A percentile compares a stretch with the other conserved stretches of the same genome.
Conservation (phyloP, 2,888 invertebrate species). For the Phlogophora meticulosa region DNA sequence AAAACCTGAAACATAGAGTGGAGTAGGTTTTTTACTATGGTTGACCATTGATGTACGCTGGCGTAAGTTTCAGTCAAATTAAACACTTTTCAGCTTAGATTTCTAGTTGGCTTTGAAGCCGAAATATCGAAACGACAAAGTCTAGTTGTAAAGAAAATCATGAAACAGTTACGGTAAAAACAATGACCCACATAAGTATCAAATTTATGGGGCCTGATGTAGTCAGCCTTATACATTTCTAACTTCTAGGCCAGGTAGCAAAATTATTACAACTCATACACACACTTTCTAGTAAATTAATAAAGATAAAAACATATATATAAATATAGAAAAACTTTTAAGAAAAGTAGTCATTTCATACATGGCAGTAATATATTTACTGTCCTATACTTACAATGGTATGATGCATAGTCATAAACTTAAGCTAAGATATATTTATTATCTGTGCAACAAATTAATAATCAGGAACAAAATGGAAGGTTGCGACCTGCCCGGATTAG, state of each 20-base stretch:
- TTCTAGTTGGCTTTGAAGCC: background rate
- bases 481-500: no score
- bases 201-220: background rate
- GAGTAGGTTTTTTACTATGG: background rate
- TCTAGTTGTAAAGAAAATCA: background rate
- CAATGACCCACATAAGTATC: background rate
- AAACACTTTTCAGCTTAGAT: no score
- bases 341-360: no score
- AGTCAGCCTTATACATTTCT: background rate
- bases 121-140: background rate
- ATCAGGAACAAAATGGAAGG: no score
- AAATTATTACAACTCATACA: background rate
- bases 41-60: no score
- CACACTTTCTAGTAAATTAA: constrained; percentile 15
- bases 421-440: no score
- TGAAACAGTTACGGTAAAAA: background rate
- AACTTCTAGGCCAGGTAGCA: background rate
- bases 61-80: background rate
- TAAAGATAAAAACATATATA: no score
- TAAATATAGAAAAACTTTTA: no score
- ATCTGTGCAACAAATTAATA: no score
- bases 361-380: no score
- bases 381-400: no score
- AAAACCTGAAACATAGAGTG: constrained; percentile 91
- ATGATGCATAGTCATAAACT: no score